Evolutionary conservation across 2,797 vertebrate genomes (phyloP), one percentile per base, ranked within the genome.

Genomic region (Artibeus lituratus): DNA sequence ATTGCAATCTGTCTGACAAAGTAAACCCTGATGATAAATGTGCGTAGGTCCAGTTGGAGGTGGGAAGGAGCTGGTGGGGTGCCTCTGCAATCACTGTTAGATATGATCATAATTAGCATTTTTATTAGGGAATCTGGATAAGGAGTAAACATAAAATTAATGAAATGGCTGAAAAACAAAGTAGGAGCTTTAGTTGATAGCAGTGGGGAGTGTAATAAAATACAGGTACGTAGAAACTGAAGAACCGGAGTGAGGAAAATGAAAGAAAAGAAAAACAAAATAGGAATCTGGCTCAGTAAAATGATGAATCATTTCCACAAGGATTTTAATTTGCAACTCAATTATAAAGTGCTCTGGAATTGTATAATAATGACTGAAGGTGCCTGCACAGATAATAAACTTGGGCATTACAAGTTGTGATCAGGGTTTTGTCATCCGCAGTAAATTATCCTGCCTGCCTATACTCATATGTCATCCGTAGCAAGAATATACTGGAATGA

Each of bases 101-200:
- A 95, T 87, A 95, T 37, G 59, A 87, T 87, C 87, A 84, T 65
- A 94, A 96, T 97, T 97, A 98, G 92, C 92, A 96, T 97, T 96
- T 97, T 96, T 96, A 96, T 97, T 95, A 95, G 76, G 59, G 80
- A 95, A 87, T 93, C 49, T 90, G 92, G 95, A 96, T 85, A 91
- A 96, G 90, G 74, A 94, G 44, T 91, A 96, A 97, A 93, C 73
- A 97, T 83, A 89, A 96, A 95, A 91, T 96, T 97, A 97, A 93
- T 95, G 95, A 39, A 96, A 97, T 22, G n/a, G 85, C 81, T 97
- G 86, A 96, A 92, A 97, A 94, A 92, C 85, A 80, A 96, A 83
- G 42, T 92, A 62, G 67, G 76, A 87, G 7, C 10, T 44, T 95
- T 95, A 80, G 39, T 94, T 95, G 94, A 78, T 82, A 95, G 82